Evolutionary conservation across 2,113 vertebrate species (phyloP).

Genomic region (Gopherus evgoodei): DNA sequence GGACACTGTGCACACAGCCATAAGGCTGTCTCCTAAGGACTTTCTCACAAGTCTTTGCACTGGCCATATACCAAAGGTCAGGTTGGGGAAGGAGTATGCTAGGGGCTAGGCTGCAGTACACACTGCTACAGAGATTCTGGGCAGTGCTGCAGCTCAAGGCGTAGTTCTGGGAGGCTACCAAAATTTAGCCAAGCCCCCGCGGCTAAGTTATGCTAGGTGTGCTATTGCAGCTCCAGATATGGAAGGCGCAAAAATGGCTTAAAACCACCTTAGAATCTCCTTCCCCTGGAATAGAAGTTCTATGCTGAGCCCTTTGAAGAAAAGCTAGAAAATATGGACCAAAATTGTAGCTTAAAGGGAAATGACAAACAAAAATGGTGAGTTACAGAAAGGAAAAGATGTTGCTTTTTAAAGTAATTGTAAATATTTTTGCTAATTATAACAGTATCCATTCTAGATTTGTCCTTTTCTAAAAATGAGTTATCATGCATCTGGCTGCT

Average conservation of each 20-base stretch:
- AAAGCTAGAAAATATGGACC: not conserved
- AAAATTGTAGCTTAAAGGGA: not conserved
- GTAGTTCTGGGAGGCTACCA: no score
- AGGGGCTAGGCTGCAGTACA: not conserved
- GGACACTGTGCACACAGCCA: not conserved
- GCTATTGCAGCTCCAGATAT: not conserved
- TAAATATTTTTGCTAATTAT: not conserved
- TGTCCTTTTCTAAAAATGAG: not conserved
- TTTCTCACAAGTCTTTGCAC: not conserved
- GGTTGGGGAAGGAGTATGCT: not conserved
- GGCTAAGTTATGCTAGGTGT: no score
- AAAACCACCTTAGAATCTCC: not conserved
- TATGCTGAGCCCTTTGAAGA: not conserved
- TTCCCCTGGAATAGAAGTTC: not conserved
- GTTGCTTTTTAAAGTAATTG: not conserved
- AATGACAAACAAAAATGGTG: not conserved
- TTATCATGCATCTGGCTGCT: not conserved
- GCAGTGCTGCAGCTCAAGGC: not conserved
- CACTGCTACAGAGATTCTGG: not conserved
- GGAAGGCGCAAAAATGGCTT: not conserved
- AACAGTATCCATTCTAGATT: not conserved
- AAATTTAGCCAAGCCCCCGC: no score
- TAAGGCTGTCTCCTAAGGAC: not conserved
- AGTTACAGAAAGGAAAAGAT: not conserved
- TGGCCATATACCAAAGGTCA: not conserved